Evolutionary conservation across 2,797 vertebrate species (phyloP).

Genomic region (Sebastes oblongus): DNA sequence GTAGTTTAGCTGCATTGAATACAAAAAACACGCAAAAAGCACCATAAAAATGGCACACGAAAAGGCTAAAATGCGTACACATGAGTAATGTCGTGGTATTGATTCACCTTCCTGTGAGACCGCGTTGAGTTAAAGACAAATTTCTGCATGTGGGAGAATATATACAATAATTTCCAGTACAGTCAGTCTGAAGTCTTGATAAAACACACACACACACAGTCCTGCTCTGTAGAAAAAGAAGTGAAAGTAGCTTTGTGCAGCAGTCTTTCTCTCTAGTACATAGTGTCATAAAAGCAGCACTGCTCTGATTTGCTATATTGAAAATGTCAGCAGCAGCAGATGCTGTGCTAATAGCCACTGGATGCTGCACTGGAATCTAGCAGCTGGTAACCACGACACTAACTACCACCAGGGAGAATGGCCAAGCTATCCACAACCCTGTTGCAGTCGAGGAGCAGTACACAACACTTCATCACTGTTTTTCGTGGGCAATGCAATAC

Average conservation of each 20-base stretch:
- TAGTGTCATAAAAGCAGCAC: slow-evolving; percentile 60
- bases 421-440: slow-evolving; percentile 60
- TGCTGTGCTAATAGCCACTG: slow-evolving; percentile 78
- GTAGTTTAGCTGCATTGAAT: no score
- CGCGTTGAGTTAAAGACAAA: not conserved
- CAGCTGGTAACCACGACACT: slow-evolving; percentile 79
- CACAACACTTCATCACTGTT: slow-evolving; percentile 51
- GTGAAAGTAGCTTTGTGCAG: slow-evolving; percentile 24
- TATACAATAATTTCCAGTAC: not conserved
- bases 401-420: slow-evolving; percentile 63
- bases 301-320: slow-evolving; percentile 69
- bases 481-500: not conserved
- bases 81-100: no score
- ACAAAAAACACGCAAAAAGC: no score
- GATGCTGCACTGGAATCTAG: slow-evolving; percentile 74
- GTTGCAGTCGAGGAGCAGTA: slow-evolving; percentile 47
- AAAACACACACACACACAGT: not conserved
- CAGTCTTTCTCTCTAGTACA: slow-evolving; percentile 27
- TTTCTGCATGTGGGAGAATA: not conserved
- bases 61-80: no score
- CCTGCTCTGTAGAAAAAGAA: not conserved
- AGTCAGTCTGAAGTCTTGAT: not conserved
- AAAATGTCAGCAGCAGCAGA: slow-evolving; percentile 78
- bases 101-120: no score
- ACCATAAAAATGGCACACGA: no score